These are phyloP conservation scores for Melierax canorus DNA, from an alignment of 2,113 vertebrate genomes.

Conservation along the genomic window DNA sequence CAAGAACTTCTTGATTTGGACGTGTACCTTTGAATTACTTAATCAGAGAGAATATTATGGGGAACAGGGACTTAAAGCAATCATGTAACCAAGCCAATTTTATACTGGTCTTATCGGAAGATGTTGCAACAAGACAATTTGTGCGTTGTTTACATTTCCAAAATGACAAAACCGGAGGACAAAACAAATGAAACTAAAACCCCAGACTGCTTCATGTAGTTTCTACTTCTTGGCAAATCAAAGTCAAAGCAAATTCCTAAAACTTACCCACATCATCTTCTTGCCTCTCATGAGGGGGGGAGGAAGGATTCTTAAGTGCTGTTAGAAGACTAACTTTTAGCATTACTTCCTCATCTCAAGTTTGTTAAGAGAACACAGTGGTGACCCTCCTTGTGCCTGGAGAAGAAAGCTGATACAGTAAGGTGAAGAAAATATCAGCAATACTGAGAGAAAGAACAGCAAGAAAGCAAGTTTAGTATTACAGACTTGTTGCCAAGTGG, in stretches of 20 bases:
- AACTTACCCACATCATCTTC: neutral
- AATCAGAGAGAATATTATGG: neutral
- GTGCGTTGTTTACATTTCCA: neutral
- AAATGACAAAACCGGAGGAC: neutral
- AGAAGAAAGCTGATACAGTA: neutral
- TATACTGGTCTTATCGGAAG: neutral
- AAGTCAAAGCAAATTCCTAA: neutral
- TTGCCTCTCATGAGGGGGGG: neutral
- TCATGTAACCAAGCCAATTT: neutral
- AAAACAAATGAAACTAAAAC: constrained; percentile 19
- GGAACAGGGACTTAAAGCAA: neutral
- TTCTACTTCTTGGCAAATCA: neutral
- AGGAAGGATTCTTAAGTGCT: neutral
- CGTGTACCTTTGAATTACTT: neutral
- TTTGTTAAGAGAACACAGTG: neutral
- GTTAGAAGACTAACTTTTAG: neutral
- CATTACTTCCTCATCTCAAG: neutral
- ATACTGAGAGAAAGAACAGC: neutral
- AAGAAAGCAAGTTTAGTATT: constrained; percentile 2
- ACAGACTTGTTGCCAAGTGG: neutral
- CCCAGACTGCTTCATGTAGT: neutral
- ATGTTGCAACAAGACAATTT: neutral
- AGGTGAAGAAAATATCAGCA: constrained; percentile 9
- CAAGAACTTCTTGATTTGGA: neutral
- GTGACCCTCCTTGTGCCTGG: neutral